A percentile compares a stretch with the other conserved stretches of the same genome.
phyloP scores from a whole-genome alignment of 2,888 invertebrate species.

The Alsophila aescularia region DNA sequence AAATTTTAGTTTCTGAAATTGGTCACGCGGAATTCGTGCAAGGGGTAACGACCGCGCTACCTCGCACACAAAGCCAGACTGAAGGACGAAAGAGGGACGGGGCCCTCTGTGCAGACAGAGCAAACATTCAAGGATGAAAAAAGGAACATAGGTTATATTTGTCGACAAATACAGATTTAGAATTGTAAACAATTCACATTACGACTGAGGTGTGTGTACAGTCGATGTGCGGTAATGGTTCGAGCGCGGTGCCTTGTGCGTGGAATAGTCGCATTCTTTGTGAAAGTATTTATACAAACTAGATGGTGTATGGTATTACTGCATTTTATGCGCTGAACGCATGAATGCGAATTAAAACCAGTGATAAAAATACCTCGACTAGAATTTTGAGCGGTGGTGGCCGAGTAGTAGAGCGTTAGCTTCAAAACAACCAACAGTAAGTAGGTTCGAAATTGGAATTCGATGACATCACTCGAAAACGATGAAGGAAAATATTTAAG shows the following conservation, averaged over 20 bases:
- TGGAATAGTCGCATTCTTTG: neutral
- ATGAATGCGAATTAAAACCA: too few relatives aligned
- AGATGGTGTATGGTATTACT: too few relatives aligned
- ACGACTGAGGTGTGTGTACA: conserved; percentile 7
- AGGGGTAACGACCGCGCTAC: conserved; percentile 67
- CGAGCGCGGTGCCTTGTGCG: conserved; percentile 6
- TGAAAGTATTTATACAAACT: neutral
- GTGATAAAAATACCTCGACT: too few relatives aligned
- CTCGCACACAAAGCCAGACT: conserved; percentile 72
- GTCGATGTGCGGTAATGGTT: neutral
- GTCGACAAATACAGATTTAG: conserved; percentile 40
- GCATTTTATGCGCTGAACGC: neutral
- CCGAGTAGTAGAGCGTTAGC: too few relatives aligned
- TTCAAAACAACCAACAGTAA: too few relatives aligned
- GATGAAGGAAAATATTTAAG: too few relatives aligned
- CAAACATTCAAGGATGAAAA: conserved; percentile 61
- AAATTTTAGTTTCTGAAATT: conserved; percentile 54
- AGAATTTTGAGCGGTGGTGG: too few relatives aligned
- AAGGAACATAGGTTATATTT: conserved; percentile 50
- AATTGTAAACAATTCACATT: conserved; percentile 37
- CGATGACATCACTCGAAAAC: too few relatives aligned
- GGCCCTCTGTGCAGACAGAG: conserved; percentile 47
- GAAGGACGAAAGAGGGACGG: conserved; percentile 57
- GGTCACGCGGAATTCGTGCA: conserved; percentile 45
- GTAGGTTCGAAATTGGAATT: too few relatives aligned